Evolutionary conservation across 2,888 invertebrate genomes (phyloP).

Genomic region (Cactoblastis cactorum): DNA sequence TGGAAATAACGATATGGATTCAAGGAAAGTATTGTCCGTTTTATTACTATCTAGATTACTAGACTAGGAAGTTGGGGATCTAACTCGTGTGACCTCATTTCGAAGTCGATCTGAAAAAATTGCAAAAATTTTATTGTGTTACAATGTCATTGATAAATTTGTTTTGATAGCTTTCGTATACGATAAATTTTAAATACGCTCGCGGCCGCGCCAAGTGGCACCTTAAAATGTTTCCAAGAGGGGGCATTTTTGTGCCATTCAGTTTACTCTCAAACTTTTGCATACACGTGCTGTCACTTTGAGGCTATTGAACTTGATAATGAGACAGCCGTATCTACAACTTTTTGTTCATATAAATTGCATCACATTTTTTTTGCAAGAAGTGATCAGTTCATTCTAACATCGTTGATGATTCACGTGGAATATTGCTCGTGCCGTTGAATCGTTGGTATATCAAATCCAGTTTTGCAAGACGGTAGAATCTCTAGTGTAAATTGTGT

Average conservation of each 20-base stretch:
- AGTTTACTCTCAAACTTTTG: slow-evolving; percentile 54
- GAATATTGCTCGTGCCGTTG: slow-evolving; percentile 3
- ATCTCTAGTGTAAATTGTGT: slow-evolving; percentile 17
- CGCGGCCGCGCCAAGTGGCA: slow-evolving; percentile 53
- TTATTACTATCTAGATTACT: slow-evolving; percentile 30
- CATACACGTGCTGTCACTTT: slow-evolving; percentile 74
- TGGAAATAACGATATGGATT: slow-evolving; percentile 70
- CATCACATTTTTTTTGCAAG: slow-evolving; percentile 59
- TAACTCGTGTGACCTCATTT: slow-evolving; percentile 45
- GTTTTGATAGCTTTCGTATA: slow-evolving; percentile 64
- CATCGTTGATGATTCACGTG: slow-evolving; percentile 39
- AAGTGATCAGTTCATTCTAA: slow-evolving; percentile 32
- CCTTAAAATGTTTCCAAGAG: slow-evolving; percentile 55
- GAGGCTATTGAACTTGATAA: slow-evolving; percentile 79
- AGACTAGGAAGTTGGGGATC: slow-evolving; percentile 44
- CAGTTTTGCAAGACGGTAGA: slow-evolving; percentile 46
- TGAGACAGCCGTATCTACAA: slow-evolving; percentile 64
- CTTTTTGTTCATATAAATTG: slow-evolving; percentile 62
- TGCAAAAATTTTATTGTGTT: slow-evolving; percentile 41
- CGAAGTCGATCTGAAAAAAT: slow-evolving; percentile 43
- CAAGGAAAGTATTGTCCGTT: slow-evolving; percentile 71
- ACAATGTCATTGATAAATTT: slow-evolving; percentile 68
- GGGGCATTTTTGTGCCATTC: slow-evolving; percentile 60
- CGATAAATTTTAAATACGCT: slow-evolving; percentile 56
- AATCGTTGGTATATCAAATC: slow-evolving; percentile 29